Evolutionary conservation across 92 coral and sea anemone species (phyloP).

Genomic region (Palythoa grandiflora): DNA sequence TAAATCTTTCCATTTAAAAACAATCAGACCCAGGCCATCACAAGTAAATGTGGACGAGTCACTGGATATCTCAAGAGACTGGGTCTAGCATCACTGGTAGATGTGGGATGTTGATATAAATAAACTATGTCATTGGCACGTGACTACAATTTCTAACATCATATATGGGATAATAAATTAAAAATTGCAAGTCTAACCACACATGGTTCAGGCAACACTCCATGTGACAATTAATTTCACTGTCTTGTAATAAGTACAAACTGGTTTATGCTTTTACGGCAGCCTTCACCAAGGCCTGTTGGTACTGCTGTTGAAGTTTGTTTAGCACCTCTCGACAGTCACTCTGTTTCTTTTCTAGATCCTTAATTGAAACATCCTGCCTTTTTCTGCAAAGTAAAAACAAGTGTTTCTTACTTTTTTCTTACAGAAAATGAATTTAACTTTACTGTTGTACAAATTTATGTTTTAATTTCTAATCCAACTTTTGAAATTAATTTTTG

Average conservation of each 20-base stretch:
- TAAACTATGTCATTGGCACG: no score
- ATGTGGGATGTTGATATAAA: no score
- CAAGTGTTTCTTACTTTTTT: no score
- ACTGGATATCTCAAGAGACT: background rate
- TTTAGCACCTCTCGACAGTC: conserved; percentile 78
- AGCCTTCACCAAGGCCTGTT: conserved; percentile 88
- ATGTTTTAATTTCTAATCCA: no score
- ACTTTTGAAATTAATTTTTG: no score
- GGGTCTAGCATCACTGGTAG: background rate
- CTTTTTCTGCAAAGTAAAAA: conserved; percentile 79
- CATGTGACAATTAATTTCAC: background rate
- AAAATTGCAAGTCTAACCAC: background rate
- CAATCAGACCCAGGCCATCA: background rate
- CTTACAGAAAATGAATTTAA: no score
- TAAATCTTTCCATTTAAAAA: no score
- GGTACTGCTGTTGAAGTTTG: conserved; percentile 94
- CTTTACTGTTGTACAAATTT: no score
- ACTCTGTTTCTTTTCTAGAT: conserved; percentile 84
- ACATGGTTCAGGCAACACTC: background rate
- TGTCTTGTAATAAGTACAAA: background rate
- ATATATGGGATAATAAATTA: background rate
- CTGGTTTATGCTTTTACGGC: conserved; percentile 74
- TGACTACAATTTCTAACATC: no score
- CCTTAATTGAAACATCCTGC: conserved; percentile 83
- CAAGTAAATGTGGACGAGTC: background rate